These are phyloP conservation scores for Lasius fuliginosus DNA, from an alignment of 2,888 invertebrate species.

Conservation along the genomic window DNA sequence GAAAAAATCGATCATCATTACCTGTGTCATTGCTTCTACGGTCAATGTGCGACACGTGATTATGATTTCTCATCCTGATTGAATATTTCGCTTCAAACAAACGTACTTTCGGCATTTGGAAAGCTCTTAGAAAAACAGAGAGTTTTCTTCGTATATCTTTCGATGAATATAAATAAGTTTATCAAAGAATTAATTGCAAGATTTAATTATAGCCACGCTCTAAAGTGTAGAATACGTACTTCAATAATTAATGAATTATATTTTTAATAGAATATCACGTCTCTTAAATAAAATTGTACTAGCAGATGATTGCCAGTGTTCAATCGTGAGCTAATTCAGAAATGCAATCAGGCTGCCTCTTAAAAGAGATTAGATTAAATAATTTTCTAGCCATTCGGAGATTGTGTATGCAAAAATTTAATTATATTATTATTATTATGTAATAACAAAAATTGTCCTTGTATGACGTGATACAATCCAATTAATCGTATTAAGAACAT, in stretches of 20 bases:
- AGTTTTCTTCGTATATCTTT: background rate
- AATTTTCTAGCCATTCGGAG: background rate
- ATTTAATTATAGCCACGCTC: background rate
- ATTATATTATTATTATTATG: too few relatives aligned
- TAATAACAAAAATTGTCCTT: too few relatives aligned
- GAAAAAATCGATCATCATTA: slow-evolving; percentile 71
- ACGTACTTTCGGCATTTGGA: background rate
- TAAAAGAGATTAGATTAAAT: background rate
- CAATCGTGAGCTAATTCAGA: background rate
- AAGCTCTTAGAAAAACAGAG: background rate
- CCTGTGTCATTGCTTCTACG: slow-evolving; percentile 63
- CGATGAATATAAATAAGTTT: background rate
- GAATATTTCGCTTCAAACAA: background rate
- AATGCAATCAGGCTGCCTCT: background rate
- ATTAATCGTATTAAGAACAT: background rate
- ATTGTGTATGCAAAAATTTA: background rate
- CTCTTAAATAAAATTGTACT: background rate
- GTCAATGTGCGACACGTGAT: slow-evolving; percentile 61
- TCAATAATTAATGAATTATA: background rate
- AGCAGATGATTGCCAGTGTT: background rate
- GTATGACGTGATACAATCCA: background rate
- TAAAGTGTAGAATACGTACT: background rate
- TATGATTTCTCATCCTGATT: slow-evolving; percentile 65
- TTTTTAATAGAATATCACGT: background rate
- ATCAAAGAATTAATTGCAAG: background rate